These are phyloP conservation scores for Xanthia togata DNA, from an alignment of 2,888 invertebrate genomes.

Conservation along the genomic window DNA sequence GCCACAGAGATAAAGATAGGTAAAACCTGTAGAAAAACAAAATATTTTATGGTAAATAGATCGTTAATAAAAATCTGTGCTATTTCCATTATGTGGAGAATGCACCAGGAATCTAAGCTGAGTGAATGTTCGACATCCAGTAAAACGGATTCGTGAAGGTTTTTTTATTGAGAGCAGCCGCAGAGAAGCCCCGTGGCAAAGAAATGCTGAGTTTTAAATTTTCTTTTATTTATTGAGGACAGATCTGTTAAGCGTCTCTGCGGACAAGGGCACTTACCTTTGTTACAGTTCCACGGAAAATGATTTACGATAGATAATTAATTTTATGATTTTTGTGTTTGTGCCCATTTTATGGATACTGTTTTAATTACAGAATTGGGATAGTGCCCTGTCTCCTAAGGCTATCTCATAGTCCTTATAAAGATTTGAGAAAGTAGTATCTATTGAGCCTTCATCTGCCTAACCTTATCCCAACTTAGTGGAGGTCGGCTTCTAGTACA, in stretches of 20 bases:
- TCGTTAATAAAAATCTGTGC: not conserved
- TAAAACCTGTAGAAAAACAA: not conserved
- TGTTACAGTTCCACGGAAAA: not conserved
- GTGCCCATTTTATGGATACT: not conserved
- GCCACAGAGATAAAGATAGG: not conserved
- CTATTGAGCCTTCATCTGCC: not conserved
- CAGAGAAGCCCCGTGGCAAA: conserved; percentile 5
- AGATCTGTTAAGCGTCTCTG: not conserved
- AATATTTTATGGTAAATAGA: not conserved
- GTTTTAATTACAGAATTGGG: not conserved
- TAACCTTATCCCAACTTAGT: not conserved
- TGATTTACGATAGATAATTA: not conserved
- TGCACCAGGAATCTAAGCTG: not conserved
- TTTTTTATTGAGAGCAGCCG: conserved; percentile 21
- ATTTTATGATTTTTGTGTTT: not conserved
- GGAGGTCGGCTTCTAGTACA: not conserved
- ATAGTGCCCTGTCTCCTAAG: not conserved
- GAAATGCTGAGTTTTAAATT: conserved; percentile 43
- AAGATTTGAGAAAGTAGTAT: not conserved
- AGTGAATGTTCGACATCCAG: conserved; percentile 11
- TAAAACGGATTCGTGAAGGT: conserved; percentile 25
- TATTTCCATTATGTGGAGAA: conserved; percentile 1
- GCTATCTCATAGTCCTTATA: not conserved
- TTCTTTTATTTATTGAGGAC: conserved; percentile 37
- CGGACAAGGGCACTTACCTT: conserved; percentile 1